phyloP scores from a whole-genome alignment of 2,888 invertebrate species.

The Ischnus inquisitorius region DNA sequence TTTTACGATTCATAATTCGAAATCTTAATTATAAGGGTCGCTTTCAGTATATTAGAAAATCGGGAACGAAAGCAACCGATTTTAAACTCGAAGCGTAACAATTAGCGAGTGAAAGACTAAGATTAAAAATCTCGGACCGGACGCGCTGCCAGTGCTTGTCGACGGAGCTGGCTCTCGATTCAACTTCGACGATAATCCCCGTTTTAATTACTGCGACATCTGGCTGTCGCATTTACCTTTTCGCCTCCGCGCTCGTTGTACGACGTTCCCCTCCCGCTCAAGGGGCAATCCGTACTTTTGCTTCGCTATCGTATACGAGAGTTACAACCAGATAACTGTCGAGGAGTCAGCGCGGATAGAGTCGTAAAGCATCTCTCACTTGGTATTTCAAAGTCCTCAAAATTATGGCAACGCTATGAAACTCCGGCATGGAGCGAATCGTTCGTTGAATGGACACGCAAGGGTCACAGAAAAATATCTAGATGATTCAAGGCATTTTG shows the following conservation, averaged over 20 bases:
- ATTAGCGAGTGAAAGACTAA: slow-evolving; percentile 41
- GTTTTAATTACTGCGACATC: slow-evolving; percentile 85
- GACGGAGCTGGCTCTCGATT: slow-evolving; percentile 68
- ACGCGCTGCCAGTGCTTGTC: slow-evolving; percentile 59
- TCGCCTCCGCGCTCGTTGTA: slow-evolving; percentile 67
- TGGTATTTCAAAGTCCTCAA: slow-evolving; percentile 16
- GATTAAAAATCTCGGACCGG: slow-evolving; percentile 65
- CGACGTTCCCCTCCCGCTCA: not conserved
- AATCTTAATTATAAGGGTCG: not conserved
- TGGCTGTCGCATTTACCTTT: slow-evolving; percentile 82
- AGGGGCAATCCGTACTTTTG: slow-evolving; percentile 52
- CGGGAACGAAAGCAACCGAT: slow-evolving; percentile 1
- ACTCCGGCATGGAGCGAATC: slow-evolving; percentile 6
- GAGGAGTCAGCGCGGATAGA: slow-evolving; percentile 51
- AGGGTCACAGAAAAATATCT: no score
- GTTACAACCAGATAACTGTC: slow-evolving; percentile 69
- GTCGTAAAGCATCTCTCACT: slow-evolving; percentile 52
- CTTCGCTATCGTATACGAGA: slow-evolving; percentile 51
- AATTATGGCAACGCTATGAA: slow-evolving; percentile 9
- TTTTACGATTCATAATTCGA: not conserved
- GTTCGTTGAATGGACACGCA: no score
- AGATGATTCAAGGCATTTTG: not conserved
- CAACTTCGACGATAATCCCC: slow-evolving; percentile 83
- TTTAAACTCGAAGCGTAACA: not conserved
- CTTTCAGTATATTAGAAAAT: not conserved